These are phyloP conservation scores for Lophius americanus DNA, from an alignment of 2,797 vertebrate species.

Conservation along the genomic window DNA sequence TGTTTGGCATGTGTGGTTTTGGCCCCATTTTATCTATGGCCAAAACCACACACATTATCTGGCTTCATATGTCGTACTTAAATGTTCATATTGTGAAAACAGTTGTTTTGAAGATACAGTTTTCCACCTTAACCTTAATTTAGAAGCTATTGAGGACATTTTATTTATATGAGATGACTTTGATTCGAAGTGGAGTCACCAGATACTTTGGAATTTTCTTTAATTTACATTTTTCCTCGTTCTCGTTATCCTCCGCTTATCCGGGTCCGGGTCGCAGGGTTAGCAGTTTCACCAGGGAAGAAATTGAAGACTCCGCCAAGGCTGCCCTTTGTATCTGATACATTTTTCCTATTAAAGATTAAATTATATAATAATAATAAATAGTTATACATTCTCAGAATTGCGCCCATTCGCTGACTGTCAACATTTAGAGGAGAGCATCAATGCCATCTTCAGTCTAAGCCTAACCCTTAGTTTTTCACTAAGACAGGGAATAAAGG, in stretches of 20 bases:
- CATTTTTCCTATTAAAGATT: too few relatives aligned
- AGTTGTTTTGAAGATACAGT: neutral
- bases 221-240: too few relatives aligned
- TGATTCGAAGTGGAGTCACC: neutral
- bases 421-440: neutral
- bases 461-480: too few relatives aligned
- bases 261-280: too few relatives aligned
- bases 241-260: too few relatives aligned
- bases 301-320: too few relatives aligned
- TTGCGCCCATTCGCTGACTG: neutral
- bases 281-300: too few relatives aligned
- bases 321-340: too few relatives aligned
- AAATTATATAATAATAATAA: too few relatives aligned
- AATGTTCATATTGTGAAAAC: neutral
- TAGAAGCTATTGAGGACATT: neutral
- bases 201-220: neutral
- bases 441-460: neutral
- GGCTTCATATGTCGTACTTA: neutral
- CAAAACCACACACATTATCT: neutral
- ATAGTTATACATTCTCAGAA: neutral
- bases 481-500: too few relatives aligned
- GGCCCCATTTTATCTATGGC: neutral
- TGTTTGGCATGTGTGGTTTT: neutral
- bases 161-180: neutral
- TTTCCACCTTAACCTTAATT: neutral